Evolutionary conservation across 2,888 invertebrate genomes (phyloP).

Genomic region (Eremobia ochroleuca): DNA sequence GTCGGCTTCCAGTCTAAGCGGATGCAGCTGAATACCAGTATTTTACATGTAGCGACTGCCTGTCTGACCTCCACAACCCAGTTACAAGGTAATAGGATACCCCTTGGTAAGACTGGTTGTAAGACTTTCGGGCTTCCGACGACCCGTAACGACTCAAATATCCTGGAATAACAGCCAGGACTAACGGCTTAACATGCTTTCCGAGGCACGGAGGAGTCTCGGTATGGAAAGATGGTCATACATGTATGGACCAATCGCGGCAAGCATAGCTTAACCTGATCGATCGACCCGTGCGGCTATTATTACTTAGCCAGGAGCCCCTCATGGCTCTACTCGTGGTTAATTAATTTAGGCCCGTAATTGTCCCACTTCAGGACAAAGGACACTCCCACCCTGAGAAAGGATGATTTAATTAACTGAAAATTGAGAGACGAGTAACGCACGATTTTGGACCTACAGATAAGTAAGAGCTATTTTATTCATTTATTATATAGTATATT

Average conservation of each 20-base stretch:
- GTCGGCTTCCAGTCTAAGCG: not conserved
- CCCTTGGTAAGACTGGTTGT: not conserved
- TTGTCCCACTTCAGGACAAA: slow-evolving; percentile 13
- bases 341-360: slow-evolving; percentile 31
- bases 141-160: not conserved
- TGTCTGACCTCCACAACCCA: not conserved
- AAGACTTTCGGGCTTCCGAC: not conserved
- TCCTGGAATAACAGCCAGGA: not conserved
- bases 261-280: not conserved
- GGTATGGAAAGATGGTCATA: not conserved
- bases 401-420: slow-evolving; percentile 1
- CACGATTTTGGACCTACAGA: not conserved
- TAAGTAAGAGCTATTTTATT: not conserved
- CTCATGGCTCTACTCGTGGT: not conserved
- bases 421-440: not conserved
- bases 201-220: not conserved
- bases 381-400: not conserved
- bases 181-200: too few species aligned
- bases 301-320: not conserved
- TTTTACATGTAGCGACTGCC: not conserved
- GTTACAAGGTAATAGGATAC: not conserved
- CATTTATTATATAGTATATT: too few species aligned
- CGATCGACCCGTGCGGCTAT: not conserved
- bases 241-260: not conserved
- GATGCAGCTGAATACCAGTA: not conserved